These are phyloP conservation scores for Lycaena phlaeas DNA, from an alignment of 2,888 invertebrate genomes.

Conservation along the genomic window DNA sequence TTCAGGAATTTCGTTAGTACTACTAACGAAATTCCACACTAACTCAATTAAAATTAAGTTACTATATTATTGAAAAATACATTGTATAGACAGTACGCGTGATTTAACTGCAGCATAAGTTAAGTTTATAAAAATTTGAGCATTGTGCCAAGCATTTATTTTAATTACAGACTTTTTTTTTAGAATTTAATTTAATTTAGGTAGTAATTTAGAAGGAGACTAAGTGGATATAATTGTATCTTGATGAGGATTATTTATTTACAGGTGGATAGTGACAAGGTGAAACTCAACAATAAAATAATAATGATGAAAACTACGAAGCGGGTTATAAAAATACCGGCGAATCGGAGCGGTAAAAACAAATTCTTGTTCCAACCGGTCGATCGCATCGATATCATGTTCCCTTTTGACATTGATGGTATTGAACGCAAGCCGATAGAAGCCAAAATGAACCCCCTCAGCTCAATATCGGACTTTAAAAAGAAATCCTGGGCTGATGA, in stretches of 20 bases:
- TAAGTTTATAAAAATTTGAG: too few relatives aligned
- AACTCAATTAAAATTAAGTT: too few relatives aligned
- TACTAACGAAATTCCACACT: too few relatives aligned
- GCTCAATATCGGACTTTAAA: constrained; percentile 42
- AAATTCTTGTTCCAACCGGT: constrained; percentile 54
- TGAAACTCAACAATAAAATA: constrained; percentile 71
- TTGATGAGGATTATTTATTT: background rate
- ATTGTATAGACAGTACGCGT: too few relatives aligned
- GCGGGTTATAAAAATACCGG: constrained; percentile 80
- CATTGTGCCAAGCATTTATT: too few relatives aligned
- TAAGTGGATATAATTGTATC: too few relatives aligned
- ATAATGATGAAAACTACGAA: constrained; percentile 81
- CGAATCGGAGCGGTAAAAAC: constrained; percentile 37
- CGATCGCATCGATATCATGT: constrained; percentile 54
- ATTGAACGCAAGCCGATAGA: constrained; percentile 41
- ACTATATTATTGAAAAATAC: too few relatives aligned
- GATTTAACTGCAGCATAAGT: too few relatives aligned
- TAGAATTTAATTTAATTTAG: too few relatives aligned
- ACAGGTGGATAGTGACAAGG: constrained; percentile 70
- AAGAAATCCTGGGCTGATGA: constrained; percentile 56
- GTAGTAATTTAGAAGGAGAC: too few relatives aligned
- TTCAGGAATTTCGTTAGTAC: too few relatives aligned
- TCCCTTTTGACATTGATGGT: constrained; percentile 46
- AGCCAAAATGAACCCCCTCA: constrained; percentile 40
- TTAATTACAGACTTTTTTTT: too few relatives aligned